These are phyloP conservation scores for Hoplostethus mediterraneus DNA, from an alignment of 2,797 vertebrate species.

Conservation along the genomic window DNA sequence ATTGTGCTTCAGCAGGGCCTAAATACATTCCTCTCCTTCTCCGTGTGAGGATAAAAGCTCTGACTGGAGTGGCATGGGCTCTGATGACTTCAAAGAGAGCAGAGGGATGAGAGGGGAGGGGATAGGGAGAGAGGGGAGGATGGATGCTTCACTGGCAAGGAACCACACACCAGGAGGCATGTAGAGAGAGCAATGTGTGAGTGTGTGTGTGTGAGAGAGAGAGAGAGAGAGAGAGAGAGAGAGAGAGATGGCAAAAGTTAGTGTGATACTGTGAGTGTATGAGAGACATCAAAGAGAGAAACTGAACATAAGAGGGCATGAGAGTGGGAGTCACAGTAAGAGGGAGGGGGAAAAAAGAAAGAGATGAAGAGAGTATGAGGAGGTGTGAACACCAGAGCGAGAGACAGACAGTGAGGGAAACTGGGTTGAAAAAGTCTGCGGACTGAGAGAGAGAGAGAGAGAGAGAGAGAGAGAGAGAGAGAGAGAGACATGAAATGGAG, in stretches of 20 bases:
- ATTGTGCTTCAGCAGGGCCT: constrained; percentile 66
- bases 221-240: constrained; percentile 46
- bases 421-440: constrained; percentile 53
- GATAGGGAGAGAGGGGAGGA: constrained; percentile 63
- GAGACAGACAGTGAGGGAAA: constrained; percentile 52
- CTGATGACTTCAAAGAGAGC: constrained; percentile 80
- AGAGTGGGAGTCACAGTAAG: constrained; percentile 43
- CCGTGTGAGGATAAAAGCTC: constrained; percentile 76
- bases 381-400: constrained; percentile 56
- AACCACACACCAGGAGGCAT: constrained; percentile 1
- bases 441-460: constrained; percentile 48
- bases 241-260: constrained; percentile 65
- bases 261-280: constrained; percentile 53
- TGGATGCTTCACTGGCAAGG: constrained; percentile 58
- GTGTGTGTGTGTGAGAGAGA: constrained; percentile 52
- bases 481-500: neutral
- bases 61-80: constrained; percentile 71
- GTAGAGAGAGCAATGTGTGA: constrained; percentile 23
- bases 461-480: constrained; percentile 4
- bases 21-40: constrained; percentile 71
- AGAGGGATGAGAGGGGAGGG: constrained; percentile 69
- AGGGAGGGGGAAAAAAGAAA: constrained; percentile 26
- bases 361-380: constrained; percentile 47
- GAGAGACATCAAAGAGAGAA: constrained; percentile 76
- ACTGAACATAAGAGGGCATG: constrained; percentile 69